Evolutionary conservation across 2,888 invertebrate genomes (phyloP).

Genomic region (Hermaeophaga mercurialis): DNA sequence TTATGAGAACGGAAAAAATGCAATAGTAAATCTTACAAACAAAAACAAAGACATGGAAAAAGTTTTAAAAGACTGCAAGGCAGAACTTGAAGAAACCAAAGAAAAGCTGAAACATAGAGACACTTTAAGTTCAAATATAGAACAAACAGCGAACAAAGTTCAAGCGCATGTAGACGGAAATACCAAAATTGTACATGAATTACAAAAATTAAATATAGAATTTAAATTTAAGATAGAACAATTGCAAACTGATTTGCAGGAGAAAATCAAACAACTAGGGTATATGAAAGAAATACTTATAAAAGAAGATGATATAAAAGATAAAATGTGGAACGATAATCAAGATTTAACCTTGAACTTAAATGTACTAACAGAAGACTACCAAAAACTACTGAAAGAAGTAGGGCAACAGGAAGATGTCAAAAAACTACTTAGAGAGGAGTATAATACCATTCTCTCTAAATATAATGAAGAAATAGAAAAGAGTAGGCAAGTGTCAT

Average conservation of each 20-base stretch:
- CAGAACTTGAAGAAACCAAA: constrained; percentile 21
- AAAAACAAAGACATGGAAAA: constrained; percentile 22
- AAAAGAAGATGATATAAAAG: constrained; percentile 24
- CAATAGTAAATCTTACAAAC: constrained; percentile 11
- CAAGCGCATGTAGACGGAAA: constrained; percentile 30
- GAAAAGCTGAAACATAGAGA: constrained; percentile 13
- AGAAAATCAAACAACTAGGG: constrained; percentile 29
- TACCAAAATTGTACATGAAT: constrained; percentile 27
- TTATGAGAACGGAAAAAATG: constrained; percentile 11
- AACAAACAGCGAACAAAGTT: constrained; percentile 27
- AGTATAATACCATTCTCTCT: constrained; percentile 12
- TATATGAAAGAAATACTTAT: constrained; percentile 28
- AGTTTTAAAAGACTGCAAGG: constrained; percentile 5
- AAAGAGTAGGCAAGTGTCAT: constrained; percentile 22
- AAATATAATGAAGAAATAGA: constrained; percentile 28
- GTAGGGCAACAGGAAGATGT: constrained; percentile 10
- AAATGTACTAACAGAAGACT: background rate
- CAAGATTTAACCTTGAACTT: constrained; percentile 15
- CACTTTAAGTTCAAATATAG: constrained; percentile 23
- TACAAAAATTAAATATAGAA: constrained; percentile 28
- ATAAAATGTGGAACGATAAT: constrained; percentile 28
- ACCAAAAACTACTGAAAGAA: constrained; percentile 10
- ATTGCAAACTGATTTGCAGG: constrained; percentile 28
- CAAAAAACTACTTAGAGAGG: constrained; percentile 18
- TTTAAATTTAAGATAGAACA: constrained; percentile 24